These are phyloP conservation scores for Acholoe squamosa DNA, from an alignment of 2,888 invertebrate species.

Conservation along the genomic window DNA sequence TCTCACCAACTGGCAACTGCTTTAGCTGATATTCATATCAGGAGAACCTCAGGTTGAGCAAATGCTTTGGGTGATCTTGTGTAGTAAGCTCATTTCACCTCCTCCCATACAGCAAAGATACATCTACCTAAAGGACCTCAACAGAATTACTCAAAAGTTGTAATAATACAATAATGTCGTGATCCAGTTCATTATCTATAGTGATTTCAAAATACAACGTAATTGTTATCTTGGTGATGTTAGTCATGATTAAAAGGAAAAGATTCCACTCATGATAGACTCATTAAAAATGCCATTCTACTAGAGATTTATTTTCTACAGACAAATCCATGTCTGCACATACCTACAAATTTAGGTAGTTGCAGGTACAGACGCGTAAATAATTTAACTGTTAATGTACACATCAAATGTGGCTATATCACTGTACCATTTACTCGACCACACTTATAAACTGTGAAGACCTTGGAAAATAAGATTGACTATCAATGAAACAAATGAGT, in stretches of 20 bases:
- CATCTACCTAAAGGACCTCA: slow-evolving; percentile 11
- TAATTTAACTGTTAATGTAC: neutral
- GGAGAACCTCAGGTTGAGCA: slow-evolving; percentile 45
- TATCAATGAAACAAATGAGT: slow-evolving; percentile 33
- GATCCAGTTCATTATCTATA: no score
- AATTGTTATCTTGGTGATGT: neutral
- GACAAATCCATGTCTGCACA: neutral
- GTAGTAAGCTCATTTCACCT: slow-evolving; percentile 16
- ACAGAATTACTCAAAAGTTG: neutral
- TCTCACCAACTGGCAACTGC: slow-evolving; percentile 26
- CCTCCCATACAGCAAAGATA: neutral
- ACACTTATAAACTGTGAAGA: slow-evolving; percentile 23
- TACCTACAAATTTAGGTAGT: neutral
- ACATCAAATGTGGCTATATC: neutral
- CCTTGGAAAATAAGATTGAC: slow-evolving; percentile 20
- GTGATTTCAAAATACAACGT: no score
- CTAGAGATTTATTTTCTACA: no score
- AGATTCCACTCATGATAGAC: neutral
- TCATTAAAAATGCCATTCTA: neutral
- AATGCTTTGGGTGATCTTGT: slow-evolving; percentile 43
- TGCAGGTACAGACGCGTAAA: neutral
- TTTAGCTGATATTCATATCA: slow-evolving; percentile 14
- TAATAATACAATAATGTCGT: neutral
- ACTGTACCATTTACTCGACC: slow-evolving; percentile 28
- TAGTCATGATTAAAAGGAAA: neutral